These are phyloP conservation scores for Euplexia lucipara DNA, from an alignment of 2,888 invertebrate genomes.

Conservation along the genomic window DNA sequence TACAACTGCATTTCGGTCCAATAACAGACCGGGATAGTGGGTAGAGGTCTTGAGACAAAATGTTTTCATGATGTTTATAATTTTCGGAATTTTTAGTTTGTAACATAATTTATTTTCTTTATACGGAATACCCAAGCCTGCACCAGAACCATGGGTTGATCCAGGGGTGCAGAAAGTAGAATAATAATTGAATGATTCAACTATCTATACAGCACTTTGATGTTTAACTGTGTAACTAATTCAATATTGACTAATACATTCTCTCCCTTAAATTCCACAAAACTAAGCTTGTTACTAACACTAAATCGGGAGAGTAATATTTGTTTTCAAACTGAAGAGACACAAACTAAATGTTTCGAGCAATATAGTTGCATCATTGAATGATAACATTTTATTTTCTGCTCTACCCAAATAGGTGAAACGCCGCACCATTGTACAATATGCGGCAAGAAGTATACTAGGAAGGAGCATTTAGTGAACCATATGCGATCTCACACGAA, in stretches of 20 bases:
- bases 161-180: constrained; percentile 88
- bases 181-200: constrained; percentile 89
- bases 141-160: constrained; percentile 77
- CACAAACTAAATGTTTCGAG: constrained; percentile 77
- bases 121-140: constrained; percentile 83
- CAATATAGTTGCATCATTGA: constrained; percentile 90
- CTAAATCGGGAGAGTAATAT: constrained; percentile 62
- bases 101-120: constrained; percentile 65
- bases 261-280: constrained; percentile 63
- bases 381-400: constrained; percentile 89
- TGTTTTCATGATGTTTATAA: constrained; percentile 42
- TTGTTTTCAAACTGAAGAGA: constrained; percentile 64
- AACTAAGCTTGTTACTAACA: constrained; percentile 62
- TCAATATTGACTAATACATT: constrained; percentile 64
- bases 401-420: constrained; percentile 92
- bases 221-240: constrained; percentile 59
- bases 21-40: constrained; percentile 23
- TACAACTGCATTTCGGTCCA: constrained; percentile 11
- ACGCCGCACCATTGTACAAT: constrained; percentile 97
- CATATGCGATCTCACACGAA: constrained; percentile 97
- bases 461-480: constrained; percentile 97
- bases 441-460: constrained; percentile 97
- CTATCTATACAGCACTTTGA: constrained; percentile 75
- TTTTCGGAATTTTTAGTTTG: constrained; percentile 79
- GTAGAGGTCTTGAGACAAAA: constrained; percentile 27